Percentiles rank a stretch among this genome's conserved stretches.
Conservation (phyloP, 2,113 vertebrate genomes). For the Columba janthina region DNA sequence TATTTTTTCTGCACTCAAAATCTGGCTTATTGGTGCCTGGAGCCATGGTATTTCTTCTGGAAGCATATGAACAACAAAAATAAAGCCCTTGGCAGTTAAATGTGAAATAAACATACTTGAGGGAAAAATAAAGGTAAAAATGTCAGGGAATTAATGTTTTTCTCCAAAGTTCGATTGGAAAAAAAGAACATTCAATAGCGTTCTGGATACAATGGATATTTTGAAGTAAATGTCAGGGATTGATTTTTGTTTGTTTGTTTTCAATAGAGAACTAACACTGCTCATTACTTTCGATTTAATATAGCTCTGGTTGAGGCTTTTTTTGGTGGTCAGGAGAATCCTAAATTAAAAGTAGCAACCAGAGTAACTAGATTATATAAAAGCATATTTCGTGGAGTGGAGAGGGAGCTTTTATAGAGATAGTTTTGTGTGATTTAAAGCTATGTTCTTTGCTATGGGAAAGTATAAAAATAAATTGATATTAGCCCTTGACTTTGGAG, state of each 20-base stretch:
- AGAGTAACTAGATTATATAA: neutral
- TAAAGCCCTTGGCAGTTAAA: neutral
- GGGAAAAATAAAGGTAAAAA: neutral
- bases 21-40: neutral
- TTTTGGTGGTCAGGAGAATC: neutral
- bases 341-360: neutral
- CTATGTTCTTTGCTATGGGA: neutral
- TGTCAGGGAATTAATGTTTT: neutral
- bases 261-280: neutral
- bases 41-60: neutral
- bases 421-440: neutral
- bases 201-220: neutral
- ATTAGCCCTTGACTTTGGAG: neutral
- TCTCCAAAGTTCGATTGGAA: neutral
- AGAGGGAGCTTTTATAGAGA: neutral
- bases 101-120: neutral
- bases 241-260: neutral
- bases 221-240: neutral
- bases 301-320: neutral
- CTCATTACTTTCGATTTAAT: neutral
- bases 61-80: neutral
- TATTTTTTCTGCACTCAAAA: neutral
- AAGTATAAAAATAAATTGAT: neutral
- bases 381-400: accelerated
- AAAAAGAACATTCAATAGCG: neutral